These are phyloP conservation scores for Conus ventricosus DNA, from an alignment of 1,140 invertebrate species.

Conservation along the genomic window DNA sequence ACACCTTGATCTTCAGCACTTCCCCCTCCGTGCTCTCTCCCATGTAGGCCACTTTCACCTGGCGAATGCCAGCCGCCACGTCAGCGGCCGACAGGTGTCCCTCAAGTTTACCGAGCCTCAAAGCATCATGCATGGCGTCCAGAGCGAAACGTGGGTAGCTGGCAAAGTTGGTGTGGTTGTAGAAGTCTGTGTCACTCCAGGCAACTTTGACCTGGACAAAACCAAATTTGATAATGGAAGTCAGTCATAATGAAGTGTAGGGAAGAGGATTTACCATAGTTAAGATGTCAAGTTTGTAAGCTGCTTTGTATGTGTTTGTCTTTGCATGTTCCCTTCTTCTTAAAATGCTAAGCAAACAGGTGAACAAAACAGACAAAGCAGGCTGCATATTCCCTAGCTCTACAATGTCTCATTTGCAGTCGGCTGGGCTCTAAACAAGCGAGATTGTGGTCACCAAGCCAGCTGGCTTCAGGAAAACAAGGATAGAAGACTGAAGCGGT, in stretches of 20 bases:
- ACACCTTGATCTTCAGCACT: constrained; percentile 30
- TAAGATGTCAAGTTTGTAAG: no score
- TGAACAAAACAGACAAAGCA: no score
- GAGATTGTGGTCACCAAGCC: no score
- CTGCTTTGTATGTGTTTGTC: no score
- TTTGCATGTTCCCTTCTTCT: no score
- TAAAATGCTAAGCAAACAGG: no score
- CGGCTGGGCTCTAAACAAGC: no score
- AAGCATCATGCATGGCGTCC: constrained; percentile 37
- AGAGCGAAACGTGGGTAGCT: constrained; percentile 37
- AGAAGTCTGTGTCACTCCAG: constrained; percentile 46
- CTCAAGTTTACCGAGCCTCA: background rate
- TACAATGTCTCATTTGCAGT: no score
- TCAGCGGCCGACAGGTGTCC: background rate
- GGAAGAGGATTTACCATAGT: no score
- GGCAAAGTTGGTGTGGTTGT: constrained; percentile 44
- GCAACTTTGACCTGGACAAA: constrained; percentile 5
- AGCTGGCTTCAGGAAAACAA: no score
- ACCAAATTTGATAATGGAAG: background rate
- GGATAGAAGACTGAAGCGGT: no score
- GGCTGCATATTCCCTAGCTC: no score
- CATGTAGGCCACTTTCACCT: constrained; percentile 31
- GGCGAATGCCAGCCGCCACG: constrained; percentile 11
- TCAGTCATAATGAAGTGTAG: background rate
- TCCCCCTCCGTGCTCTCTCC: constrained; percentile 39